Evolutionary conservation across 2,113 vertebrate genomes (phyloP).

Genomic region (Cnemophilus loriae): DNA sequence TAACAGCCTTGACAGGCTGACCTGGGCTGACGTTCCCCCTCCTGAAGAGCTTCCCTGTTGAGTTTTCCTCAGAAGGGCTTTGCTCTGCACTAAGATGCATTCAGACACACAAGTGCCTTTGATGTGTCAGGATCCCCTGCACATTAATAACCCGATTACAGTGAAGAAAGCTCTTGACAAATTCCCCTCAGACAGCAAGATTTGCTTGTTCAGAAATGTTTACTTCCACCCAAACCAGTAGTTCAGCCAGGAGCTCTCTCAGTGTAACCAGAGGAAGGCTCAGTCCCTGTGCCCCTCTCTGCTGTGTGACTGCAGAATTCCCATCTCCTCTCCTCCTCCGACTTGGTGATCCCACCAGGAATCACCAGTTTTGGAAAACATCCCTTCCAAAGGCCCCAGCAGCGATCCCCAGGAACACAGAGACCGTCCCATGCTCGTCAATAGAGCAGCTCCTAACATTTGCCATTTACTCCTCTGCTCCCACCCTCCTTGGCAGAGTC

Average conservation of each 20-base stretch:
- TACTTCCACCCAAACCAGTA: neutral
- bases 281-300: neutral
- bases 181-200: neutral
- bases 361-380: neutral
- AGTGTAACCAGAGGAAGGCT: accelerated
- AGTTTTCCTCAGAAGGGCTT: neutral
- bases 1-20: neutral
- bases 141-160: neutral
- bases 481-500: neutral
- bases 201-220: neutral
- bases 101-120: neutral
- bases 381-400: neutral
- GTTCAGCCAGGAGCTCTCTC: neutral
- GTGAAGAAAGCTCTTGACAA: neutral
- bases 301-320: neutral
- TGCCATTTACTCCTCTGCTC: neutral
- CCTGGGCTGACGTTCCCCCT: accelerated
- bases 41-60: neutral
- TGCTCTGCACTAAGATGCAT: neutral
- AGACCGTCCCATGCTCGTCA: neutral
- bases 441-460: accelerated
- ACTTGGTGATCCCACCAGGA: neutral
- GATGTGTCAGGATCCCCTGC: neutral
- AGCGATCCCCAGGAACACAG: neutral
- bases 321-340: neutral